These are phyloP conservation scores for Itoplectis maculator DNA, from an alignment of 2,888 invertebrate species.

Conservation along the genomic window DNA sequence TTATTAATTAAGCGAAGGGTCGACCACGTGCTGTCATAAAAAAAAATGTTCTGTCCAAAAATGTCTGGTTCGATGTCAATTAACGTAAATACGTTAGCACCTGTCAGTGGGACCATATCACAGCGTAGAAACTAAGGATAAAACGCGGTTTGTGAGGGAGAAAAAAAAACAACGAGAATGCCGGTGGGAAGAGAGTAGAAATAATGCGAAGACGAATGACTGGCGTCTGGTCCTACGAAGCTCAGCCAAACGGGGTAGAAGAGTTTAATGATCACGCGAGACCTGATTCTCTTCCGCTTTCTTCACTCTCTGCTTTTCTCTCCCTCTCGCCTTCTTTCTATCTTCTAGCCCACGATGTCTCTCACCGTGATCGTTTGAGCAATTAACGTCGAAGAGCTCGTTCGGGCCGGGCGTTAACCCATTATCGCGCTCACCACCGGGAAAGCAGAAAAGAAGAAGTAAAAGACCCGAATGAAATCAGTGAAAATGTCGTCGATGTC, in stretches of 20 bases:
- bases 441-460: conserved; percentile 20
- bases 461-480: conserved; percentile 13
- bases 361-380: conserved; percentile 33
- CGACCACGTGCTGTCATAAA: neutral
- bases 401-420: conserved; percentile 33
- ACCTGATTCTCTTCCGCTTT: conserved; percentile 19
- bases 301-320: conserved; percentile 12
- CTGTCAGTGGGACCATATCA: neutral
- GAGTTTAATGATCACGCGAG: conserved; percentile 75
- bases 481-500: conserved; percentile 20
- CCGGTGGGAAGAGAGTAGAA: conserved; percentile 12
- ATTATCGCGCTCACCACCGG: conserved; percentile 36
- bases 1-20: conserved; percentile 30
- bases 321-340: neutral
- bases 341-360: conserved; percentile 5
- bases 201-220: conserved; percentile 40
- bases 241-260: conserved; percentile 73
- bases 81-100: neutral
- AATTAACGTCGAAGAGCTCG: conserved; percentile 47
- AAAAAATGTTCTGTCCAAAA: too few species aligned
- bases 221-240: conserved; percentile 26
- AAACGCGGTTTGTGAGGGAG: neutral
- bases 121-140: neutral
- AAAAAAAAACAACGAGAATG: conserved; percentile 14
- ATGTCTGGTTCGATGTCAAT: neutral